Evolutionary conservation across 2,797 vertebrate species (phyloP).

Genomic region (Parotocinclus haroldoi): DNA sequence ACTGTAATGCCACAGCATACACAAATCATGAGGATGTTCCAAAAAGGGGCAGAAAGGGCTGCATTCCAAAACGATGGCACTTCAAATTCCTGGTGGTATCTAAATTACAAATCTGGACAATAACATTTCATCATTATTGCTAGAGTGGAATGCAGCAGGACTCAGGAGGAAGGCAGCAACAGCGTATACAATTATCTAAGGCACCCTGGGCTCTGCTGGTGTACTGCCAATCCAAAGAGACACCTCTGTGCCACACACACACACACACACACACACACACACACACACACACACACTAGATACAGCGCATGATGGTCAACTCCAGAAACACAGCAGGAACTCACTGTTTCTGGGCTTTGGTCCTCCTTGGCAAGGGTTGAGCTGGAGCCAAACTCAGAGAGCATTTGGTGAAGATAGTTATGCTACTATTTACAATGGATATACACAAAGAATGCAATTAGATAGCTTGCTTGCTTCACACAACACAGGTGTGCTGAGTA

Average conservation of each 20-base stretch:
- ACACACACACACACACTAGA: constrained; percentile 63
- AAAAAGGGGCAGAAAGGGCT: no score
- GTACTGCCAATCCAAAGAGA: constrained; percentile 58
- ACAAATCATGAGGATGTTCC: no score
- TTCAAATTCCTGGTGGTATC: neutral
- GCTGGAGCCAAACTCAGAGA: constrained; percentile 31
- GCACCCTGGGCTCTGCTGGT: constrained; percentile 42
- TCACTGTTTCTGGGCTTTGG: constrained; percentile 19
- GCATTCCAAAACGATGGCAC: neutral
- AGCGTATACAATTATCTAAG: constrained; percentile 44
- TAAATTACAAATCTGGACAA: constrained; percentile 15
- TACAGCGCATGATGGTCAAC: constrained; percentile 61
- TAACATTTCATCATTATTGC: constrained; percentile 9
- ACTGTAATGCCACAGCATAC: no score
- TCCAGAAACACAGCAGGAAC: constrained; percentile 50
- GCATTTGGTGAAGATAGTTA: constrained; percentile 13
- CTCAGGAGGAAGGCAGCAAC: no score
- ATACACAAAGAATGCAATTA: constrained; percentile 5
- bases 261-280: constrained; percentile 58
- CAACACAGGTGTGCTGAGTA: neutral
- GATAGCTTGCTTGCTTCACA: constrained; percentile 5
- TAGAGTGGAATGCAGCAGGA: neutral
- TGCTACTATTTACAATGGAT: constrained; percentile 4
- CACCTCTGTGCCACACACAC: constrained; percentile 61
- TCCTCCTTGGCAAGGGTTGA: constrained; percentile 26